Percentiles rank a stretch among this genome's conserved stretches.
phyloP scores from a whole-genome alignment of 1,140 invertebrate genomes.

The Berghia stephanieae region DNA sequence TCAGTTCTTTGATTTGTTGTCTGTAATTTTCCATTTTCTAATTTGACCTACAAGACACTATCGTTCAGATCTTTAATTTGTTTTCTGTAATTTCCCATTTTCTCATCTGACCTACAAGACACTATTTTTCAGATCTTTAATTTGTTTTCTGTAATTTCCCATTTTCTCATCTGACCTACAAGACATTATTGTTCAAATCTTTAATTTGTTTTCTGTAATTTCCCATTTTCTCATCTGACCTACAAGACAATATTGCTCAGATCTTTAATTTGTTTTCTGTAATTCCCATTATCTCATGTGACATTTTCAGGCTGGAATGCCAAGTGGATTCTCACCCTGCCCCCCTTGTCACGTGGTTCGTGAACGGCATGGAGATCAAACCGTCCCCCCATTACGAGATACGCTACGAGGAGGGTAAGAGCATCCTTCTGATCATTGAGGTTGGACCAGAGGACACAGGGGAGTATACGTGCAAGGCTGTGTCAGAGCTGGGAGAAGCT shows the following conservation, averaged over 20 bases:
- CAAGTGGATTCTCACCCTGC: slow-evolving; percentile 59
- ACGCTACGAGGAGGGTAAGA: slow-evolving; percentile 58
- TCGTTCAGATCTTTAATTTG: too few species aligned
- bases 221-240: too few species aligned
- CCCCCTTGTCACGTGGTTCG: slow-evolving; percentile 63
- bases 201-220: slow-evolving; percentile 10
- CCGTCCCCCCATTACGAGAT: slow-evolving; percentile 65
- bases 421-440: slow-evolving; percentile 72
- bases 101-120: too few species aligned
- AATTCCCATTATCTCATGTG: neutral
- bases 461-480: slow-evolving; percentile 92
- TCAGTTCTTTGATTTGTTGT: too few species aligned
- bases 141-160: slow-evolving; percentile 5
- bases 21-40: too few species aligned
- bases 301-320: slow-evolving; percentile 59
- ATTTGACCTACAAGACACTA: too few species aligned
- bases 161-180: too few species aligned
- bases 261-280: slow-evolving; percentile 10
- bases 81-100: slow-evolving; percentile 1
- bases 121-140: too few species aligned
- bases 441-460: slow-evolving; percentile 94
- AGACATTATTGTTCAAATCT: too few species aligned
- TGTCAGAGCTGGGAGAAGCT: slow-evolving; percentile 87
- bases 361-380: slow-evolving; percentile 65
- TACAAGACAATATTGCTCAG: too few species aligned